These are phyloP conservation scores for Crypturellus undulatus DNA, from an alignment of 2,113 vertebrate genomes.

Conservation along the genomic window DNA sequence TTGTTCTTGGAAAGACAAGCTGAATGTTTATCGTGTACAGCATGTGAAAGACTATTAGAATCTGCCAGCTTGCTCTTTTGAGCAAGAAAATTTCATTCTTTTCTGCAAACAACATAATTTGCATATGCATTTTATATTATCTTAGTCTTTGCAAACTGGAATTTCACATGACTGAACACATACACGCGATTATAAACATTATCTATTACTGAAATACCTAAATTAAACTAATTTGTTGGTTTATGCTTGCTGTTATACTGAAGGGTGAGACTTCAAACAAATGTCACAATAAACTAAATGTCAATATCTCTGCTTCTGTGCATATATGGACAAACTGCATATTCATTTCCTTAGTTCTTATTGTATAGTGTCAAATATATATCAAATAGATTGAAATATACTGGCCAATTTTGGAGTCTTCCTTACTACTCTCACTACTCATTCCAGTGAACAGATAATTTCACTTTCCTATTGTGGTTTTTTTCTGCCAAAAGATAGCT, in stretches of 20 bases:
- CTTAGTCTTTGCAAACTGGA: background rate
- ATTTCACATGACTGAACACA: background rate
- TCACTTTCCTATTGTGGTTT: background rate
- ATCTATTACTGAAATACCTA: background rate
- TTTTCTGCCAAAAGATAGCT: background rate
- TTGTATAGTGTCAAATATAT: background rate
- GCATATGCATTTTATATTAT: background rate
- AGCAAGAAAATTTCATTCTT: constrained; percentile 28
- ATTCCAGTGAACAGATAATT: background rate
- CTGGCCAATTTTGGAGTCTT: background rate
- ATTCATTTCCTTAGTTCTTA: background rate
- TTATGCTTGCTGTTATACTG: background rate
- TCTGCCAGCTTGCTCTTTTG: constrained; percentile 4
- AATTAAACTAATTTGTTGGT: background rate
- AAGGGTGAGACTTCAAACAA: background rate
- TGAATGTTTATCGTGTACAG: background rate
- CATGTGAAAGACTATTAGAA: constrained; percentile 14
- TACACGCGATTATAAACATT: accelerated
- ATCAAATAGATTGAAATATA: background rate
- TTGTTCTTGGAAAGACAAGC: constrained; percentile 68
- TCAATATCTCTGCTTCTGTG: background rate
- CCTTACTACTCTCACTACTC: background rate
- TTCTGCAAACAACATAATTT: constrained; percentile 41
- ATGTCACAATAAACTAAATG: background rate
- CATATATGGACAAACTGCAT: background rate